Conservation (phyloP, 2,888 invertebrate species). For the Homarus gammarus region DNA sequence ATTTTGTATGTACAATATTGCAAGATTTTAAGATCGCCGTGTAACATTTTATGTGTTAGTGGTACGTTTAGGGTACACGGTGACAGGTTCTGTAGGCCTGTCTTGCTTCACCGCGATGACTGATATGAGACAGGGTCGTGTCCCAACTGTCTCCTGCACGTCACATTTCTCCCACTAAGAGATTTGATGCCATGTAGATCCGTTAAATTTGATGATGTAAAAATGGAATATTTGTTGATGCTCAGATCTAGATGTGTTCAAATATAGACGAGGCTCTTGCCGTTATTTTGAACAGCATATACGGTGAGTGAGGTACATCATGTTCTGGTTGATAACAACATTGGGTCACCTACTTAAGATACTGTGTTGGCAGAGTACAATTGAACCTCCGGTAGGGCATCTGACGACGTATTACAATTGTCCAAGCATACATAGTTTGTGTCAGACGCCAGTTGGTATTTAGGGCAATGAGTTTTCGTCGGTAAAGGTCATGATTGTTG, state of each 20-base stretch:
- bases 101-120: background rate
- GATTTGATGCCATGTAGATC: background rate
- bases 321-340: no score
- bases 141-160: background rate
- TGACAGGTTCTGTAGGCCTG: background rate
- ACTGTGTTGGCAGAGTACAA: no score
- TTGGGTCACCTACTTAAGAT: no score
- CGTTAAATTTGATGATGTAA: background rate
- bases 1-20: no score
- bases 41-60: background rate
- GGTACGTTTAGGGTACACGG: background rate
- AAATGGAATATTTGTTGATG: background rate
- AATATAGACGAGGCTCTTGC: no score
- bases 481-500: conserved; percentile 13
- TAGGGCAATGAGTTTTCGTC: background rate
- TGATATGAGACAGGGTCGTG: background rate
- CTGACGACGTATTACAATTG: no score
- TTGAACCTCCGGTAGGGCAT: no score
- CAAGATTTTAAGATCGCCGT: no score
- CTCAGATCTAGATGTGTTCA: no score
- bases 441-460: conserved; percentile 12
- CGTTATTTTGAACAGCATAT: no score
- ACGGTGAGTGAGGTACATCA: no score
- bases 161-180: background rate
- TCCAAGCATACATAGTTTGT: background rate